Base-by-base conservation (phyloP, 2,113 vertebrate genomes). In the Charina bottae region DNA sequence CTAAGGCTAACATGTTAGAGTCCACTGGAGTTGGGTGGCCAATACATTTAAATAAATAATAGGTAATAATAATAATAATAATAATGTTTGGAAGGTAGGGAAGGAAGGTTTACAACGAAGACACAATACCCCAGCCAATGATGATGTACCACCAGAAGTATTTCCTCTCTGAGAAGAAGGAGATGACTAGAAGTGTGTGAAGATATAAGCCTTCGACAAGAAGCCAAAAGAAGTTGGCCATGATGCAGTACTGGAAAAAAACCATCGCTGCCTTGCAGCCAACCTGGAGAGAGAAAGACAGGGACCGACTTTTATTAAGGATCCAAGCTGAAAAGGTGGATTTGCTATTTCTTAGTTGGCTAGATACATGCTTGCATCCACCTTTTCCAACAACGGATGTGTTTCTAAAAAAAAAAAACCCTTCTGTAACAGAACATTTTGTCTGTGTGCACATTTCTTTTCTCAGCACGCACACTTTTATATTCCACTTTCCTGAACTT, bases 201-300 rank as follows among this genome's bases (percentile, higher is more conserved):
- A 99, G 98, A 95, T 99, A 99, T 89, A 99, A 93, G 1, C 99
- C 98, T 92, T 99, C 99, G 54, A 99, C 99, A 94, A 99, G 97
- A 60, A 99, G 98, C 99, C 99, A 99, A 97, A 99, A 99, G 98
- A 98, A 99, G 96, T 99, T 99, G 96, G 99, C 99, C 99, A 99
- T 99, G 93, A 99, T 95, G 4, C 99, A 99, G 90, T 99, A 99
- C 90, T 99, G 99, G 97, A 99, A 99, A 94, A 99, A 99, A 89
- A 99, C 98, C 92, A 99, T 97, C 5, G 98, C 98, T 2, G 98
- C 98, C 97, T 99, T 99, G 96, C 99, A 99, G 95, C 99, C 98
- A 83, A 98, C 97, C 99, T 99, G 97, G 37, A 97, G 93, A 88
- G 94, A 78, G 93, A 92, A 87, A 94, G 1, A 86, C 15, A 28